Conservation (phyloP, 2,888 invertebrate species). For the Phortica magna region DNA sequence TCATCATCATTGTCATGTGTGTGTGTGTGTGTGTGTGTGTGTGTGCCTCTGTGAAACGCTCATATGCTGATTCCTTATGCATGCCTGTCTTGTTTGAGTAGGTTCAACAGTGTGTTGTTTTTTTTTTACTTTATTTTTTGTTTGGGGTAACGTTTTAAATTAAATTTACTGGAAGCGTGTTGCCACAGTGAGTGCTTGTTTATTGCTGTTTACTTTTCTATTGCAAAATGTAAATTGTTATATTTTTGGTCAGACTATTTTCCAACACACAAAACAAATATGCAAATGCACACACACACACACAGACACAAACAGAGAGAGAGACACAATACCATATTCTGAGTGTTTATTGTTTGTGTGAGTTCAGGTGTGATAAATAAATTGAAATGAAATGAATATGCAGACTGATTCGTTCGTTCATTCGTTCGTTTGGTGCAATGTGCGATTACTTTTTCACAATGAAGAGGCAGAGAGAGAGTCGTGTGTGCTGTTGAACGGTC, state of each 20-base stretch:
- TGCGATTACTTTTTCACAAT: no score
- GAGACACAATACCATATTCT: background rate
- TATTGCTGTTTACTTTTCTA: slow-evolving; percentile 7
- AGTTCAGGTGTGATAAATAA: slow-evolving; percentile 56
- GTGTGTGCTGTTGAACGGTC: no score
- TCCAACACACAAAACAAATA: slow-evolving; percentile 15
- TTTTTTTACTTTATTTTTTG: slow-evolving; percentile 40
- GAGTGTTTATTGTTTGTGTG: slow-evolving; percentile 31
- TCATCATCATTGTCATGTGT: background rate
- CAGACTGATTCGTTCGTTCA: background rate
- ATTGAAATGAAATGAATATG: slow-evolving; percentile 52
- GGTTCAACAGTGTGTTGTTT: slow-evolving; percentile 40
- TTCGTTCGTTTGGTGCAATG: background rate
- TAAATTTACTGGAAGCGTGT: slow-evolving; percentile 59
- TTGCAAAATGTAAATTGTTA: slow-evolving; percentile 30
- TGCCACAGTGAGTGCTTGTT: background rate
- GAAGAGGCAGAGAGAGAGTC: no score
- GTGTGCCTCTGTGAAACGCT: background rate
- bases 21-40: background rate
- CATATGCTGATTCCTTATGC: background rate
- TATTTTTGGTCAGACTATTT: background rate
- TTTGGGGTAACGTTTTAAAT: slow-evolving; percentile 60
- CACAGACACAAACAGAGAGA: slow-evolving; percentile 10
- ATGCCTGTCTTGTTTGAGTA: slow-evolving; percentile 21
- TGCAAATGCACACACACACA: background rate